Evolutionary conservation across 2,797 vertebrate species (phyloP).

Genomic region (Semaprochilodus insignis): DNA sequence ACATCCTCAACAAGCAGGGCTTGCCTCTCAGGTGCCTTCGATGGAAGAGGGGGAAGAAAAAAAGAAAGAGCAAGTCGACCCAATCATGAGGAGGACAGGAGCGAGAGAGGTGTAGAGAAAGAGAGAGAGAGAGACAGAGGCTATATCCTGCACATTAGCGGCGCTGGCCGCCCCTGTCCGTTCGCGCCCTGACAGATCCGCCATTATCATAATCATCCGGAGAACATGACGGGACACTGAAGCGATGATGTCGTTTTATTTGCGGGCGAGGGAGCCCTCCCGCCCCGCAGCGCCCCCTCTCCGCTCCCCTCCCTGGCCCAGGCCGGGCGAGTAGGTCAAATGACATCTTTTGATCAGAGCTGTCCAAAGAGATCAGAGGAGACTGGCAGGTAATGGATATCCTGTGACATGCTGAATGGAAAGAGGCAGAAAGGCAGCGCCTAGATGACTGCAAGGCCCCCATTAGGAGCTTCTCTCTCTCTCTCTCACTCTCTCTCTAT

Average conservation of each 20-base stretch:
- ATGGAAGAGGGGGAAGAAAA: conserved; percentile 8
- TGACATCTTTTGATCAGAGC: conserved; percentile 99
- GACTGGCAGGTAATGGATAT: conserved; percentile 99
- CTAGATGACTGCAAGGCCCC: conserved; percentile 88
- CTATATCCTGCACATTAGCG: conserved; percentile 76
- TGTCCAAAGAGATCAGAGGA: conserved; percentile 99
- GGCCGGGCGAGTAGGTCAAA: conserved; percentile 87
- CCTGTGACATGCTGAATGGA: conserved; percentile 92
- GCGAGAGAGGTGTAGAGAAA: conserved; percentile 33
- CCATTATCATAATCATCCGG: conserved; percentile 99
- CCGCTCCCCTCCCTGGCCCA: conserved; percentile 35
- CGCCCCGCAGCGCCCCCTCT: conserved; percentile 44
- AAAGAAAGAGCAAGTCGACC: conserved; percentile 72
- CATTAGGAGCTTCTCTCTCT: conserved; percentile 80
- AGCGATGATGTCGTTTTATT: conserved; percentile 99
- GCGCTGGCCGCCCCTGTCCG: conserved; percentile 87
- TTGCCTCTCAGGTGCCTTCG: conserved; percentile 56
- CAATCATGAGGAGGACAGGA: conserved; percentile 72
- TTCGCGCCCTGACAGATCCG: conserved; percentile 86
- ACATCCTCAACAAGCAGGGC: conserved; percentile 61
- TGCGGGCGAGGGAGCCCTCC: conserved; percentile 90
- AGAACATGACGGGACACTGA: conserved; percentile 99
- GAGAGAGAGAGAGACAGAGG: conserved; percentile 55
- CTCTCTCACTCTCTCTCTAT: conserved; percentile 54
- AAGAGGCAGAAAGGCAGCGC: conserved; percentile 58